Evolutionary conservation across 1,140 invertebrate species (phyloP), one percentile per base, ranked within the genome.

Genomic region (Aporrectodea caliginosa): DNA sequence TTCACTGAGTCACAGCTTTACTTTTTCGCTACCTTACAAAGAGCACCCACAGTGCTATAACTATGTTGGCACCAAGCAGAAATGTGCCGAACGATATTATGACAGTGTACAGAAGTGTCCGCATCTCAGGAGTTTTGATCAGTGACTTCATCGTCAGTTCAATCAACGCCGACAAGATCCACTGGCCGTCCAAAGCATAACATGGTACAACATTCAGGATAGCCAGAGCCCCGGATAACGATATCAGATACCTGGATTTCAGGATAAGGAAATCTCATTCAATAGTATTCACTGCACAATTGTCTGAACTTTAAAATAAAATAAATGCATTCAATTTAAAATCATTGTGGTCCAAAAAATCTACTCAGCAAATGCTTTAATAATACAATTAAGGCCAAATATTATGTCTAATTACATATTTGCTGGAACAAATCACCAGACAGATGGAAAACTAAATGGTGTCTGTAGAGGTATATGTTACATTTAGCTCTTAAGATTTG

Each of bases 121-220:
- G 82, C 0, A 83, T 84, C 27, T 86, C 84, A 31, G n/a, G n/a
- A 73, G 58, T 69, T 31, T 22, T 69, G 22, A 35, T 58, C 1
- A 77, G 27, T 31, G 30, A 35, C 1, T 83, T 79, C 2, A 88
- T 75, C 91, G 84, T 79, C 0, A 88, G 82, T 78, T 88, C 86
- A 27, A 88, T 84, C 58, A 89, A 84, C 16, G 91, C 90, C 82
- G 90, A 90, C 79, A 92, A 91, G 78, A 97, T 96, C 86, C 94
- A 92, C 85, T 96, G 90, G 1, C 96, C 96, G 90, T 98, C 97
- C 81, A 98, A 92, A 82, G 92, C 93, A 86, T 95, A 94, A 88
- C 95, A 97, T 1, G 97, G 97, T 34, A 98, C 91, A 2, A 96
- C 91, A 90, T 99, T 99, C 30, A 98, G 89, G 80, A 98, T 89